Percentiles rank a stretch among this genome's conserved stretches.
phyloP scores from a whole-genome alignment of 1,140 invertebrate genomes.

The Potamilus streckersoni region DNA sequence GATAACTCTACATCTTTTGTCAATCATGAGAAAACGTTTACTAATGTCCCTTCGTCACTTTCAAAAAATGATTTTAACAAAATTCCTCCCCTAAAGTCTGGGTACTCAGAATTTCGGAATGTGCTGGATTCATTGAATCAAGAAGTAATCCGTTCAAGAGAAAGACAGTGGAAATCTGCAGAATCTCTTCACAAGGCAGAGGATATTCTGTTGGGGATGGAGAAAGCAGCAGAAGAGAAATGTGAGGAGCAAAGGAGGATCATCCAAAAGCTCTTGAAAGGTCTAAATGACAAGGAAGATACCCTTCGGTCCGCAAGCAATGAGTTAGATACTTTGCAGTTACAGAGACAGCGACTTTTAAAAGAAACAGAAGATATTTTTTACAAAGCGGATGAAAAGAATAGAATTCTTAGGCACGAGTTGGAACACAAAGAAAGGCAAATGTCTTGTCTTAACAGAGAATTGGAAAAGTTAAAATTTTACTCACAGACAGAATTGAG shows the following conservation, averaged over 20 bases:
- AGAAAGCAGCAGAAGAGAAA: conserved; percentile 41
- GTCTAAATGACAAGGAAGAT: conserved; percentile 25
- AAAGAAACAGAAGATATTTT: conserved; percentile 19
- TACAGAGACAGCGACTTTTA: conserved; percentile 4
- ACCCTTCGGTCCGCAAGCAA: conserved; percentile 11
- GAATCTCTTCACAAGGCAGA: conserved; percentile 48
- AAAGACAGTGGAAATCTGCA: conserved; percentile 36
- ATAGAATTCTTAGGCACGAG: conserved; percentile 7
- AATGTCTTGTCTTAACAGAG: conserved; percentile 38
- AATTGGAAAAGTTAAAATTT: conserved; percentile 21
- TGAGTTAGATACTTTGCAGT: conserved; percentile 10
- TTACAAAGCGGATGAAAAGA: conserved; percentile 16
- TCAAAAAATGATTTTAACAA: too few relatives aligned
- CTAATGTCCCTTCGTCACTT: too few relatives aligned
- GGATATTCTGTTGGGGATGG: conserved; percentile 44
- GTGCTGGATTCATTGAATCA: conserved; percentile 37
- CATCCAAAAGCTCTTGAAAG: conserved; percentile 34
- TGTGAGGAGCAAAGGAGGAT: conserved; percentile 41
- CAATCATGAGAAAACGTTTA: too few relatives aligned
- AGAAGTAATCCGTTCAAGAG: conserved; percentile 37
- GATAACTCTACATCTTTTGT: too few relatives aligned
- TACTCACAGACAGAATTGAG: conserved; percentile 21
- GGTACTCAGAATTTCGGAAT: conserved; percentile 14
- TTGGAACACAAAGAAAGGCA: conserved; percentile 25
- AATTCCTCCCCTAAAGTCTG: too few relatives aligned